Base-by-base conservation (phyloP, 2,113 vertebrate species). In the Strix aluco region DNA sequence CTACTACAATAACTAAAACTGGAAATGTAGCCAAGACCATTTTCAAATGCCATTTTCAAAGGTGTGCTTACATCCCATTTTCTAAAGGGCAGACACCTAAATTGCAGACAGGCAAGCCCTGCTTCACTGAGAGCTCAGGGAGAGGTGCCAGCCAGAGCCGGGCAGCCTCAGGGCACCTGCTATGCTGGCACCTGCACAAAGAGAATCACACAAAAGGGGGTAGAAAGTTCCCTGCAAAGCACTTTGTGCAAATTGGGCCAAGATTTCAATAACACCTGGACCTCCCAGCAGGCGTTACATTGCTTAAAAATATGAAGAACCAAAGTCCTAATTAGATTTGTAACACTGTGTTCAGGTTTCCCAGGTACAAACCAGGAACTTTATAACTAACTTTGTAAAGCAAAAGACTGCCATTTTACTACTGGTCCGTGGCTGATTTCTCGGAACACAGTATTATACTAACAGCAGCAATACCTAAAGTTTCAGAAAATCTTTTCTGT, bases 81-180 rank as follows among this genome's bases (percentile, higher is more conserved):
- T 46, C 47, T 38, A 51, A 52, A 51, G 54, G 22, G 38, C 52
- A 51, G 44, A 59, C 19, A 58, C 15, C 22, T 27, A 17, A 94
- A 29, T 0, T 42, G 38, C 47, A 90, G 69, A 14, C 15, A 70
- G 51, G 55, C 30, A 74, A 66, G 38, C 8, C 30, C 30, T 3
- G 8, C 21, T 89, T 67, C 57, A 18, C n/a, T 0, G 3, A 55
- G 59, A 66, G 47, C 70, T 63, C 5, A 2, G 23, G 67, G 10
- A 83, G 32, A 36, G 71, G 19, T 9, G 61, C 23, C 85, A 67
- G 16, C 0, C 2, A n/a, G 61, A 79, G 44, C 2, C 0, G 2
- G n/a, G 59, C 42, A 84, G 77, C 59, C 51, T 46, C 0, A 0
- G 51, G 77, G 47, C 27, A 66, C 34, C 22, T 0, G 0, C 29